Conservation (phyloP, 2,888 invertebrate genomes). For the Phlogophora meticulosa region DNA sequence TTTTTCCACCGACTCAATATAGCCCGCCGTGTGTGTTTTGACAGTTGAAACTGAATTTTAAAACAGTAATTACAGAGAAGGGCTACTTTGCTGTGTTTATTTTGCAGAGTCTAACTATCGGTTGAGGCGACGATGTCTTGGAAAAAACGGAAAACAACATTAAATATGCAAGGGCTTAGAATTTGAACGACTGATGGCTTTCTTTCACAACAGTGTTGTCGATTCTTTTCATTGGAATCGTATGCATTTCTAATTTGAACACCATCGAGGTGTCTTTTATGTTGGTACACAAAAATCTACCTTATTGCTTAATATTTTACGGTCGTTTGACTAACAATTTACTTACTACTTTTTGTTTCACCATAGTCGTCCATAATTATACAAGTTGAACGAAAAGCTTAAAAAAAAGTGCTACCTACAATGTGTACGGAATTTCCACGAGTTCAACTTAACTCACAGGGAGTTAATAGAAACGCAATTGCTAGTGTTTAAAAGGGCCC, state of each 20-base stretch:
- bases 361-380: too few relatives aligned
- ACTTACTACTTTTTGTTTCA: too few relatives aligned
- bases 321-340: too few relatives aligned
- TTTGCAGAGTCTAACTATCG: conserved; percentile 49
- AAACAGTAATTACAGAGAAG: conserved; percentile 63
- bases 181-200: conserved; percentile 21
- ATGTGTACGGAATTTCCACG: too few relatives aligned
- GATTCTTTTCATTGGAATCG: conserved; percentile 1
- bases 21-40: conserved; percentile 59
- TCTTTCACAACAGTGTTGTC: conserved; percentile 18
- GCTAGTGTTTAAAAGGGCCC: too few relatives aligned
- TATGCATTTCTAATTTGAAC: conserved; percentile 1
- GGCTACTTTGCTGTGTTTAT: conserved; percentile 54
- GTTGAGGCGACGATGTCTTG: conserved; percentile 25
- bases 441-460: too few relatives aligned
- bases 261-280: too few relatives aligned
- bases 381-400: too few relatives aligned
- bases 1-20: conserved; percentile 67
- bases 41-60: conserved; percentile 64
- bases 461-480: too few relatives aligned
- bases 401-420: too few relatives aligned
- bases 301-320: too few relatives aligned
- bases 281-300: too few relatives aligned
- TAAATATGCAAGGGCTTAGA: conserved; percentile 42
- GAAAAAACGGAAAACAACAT: conserved; percentile 45